A percentile compares a stretch with the other conserved stretches of the same genome.
These are phyloP conservation scores for Limnothrissa miodon DNA, from an alignment of 2,113 vertebrate genomes.

Conservation along the genomic window DNA sequence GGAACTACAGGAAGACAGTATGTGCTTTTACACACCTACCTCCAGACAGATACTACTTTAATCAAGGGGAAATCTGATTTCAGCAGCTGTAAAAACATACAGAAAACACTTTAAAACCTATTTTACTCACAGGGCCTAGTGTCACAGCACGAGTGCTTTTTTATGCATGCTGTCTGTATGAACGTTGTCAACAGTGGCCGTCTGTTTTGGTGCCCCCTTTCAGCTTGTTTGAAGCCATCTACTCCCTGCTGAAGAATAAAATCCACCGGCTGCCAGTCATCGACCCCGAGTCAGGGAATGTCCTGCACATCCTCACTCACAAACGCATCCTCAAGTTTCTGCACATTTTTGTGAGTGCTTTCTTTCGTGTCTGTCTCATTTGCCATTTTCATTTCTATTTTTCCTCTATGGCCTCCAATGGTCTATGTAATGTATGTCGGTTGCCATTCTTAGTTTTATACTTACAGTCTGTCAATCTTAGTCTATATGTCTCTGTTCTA, in stretches of 20 bases:
- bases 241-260: slow-evolving; percentile 89
- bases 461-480: too few species aligned
- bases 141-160: too few species aligned
- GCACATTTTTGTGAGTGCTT: slow-evolving; percentile 79
- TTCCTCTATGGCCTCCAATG: neutral
- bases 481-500: too few species aligned
- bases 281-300: slow-evolving; percentile 85
- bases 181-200: neutral
- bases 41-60: too few species aligned
- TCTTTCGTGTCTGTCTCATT: neutral
- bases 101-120: too few species aligned
- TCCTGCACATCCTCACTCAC: slow-evolving; percentile 94
- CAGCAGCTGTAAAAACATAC: too few species aligned
- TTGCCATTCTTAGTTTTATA: too few species aligned
- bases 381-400: neutral
- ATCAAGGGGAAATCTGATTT: too few species aligned
- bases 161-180: too few species aligned
- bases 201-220: slow-evolving; percentile 28
- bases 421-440: too few species aligned
- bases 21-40: neutral
- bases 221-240: slow-evolving; percentile 93
- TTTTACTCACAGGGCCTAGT: too few species aligned
- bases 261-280: slow-evolving; percentile 93
- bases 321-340: slow-evolving; percentile 97
- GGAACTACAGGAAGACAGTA: neutral